Conservation (phyloP, 1,140 invertebrate species). For the Rhagoletis pomonella region DNA sequence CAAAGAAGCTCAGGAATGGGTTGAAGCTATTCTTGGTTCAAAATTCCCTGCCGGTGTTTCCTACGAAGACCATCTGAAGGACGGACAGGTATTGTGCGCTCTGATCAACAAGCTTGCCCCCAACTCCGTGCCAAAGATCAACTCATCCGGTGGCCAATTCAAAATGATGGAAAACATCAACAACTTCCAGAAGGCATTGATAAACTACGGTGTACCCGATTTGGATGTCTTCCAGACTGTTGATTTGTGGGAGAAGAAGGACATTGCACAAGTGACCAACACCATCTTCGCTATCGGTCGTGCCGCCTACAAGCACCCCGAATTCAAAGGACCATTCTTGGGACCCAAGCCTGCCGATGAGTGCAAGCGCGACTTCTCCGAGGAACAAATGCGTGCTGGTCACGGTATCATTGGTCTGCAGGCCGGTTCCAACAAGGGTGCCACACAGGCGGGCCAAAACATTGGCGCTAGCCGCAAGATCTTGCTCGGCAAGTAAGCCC, state of each 20-base stretch:
- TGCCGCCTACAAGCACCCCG: constrained; percentile 91
- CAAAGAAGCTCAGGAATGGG: constrained; percentile 92
- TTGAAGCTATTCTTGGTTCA: constrained; percentile 89
- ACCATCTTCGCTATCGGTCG: constrained; percentile 94
- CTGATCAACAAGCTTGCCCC: constrained; percentile 92
- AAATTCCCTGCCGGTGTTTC: constrained; percentile 85
- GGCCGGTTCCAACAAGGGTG: constrained; percentile 96
- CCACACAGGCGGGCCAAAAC: constrained; percentile 93
- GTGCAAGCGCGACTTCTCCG: constrained; percentile 92
- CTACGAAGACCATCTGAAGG: constrained; percentile 88
- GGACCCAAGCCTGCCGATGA: constrained; percentile 94
- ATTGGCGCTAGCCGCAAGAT: constrained; percentile 94
- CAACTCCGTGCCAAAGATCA: constrained; percentile 88
- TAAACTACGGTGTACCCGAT: constrained; percentile 91
- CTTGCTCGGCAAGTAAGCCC: constrained; percentile 87
- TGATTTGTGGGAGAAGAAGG: constrained; percentile 95
- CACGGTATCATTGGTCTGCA: constrained; percentile 94
- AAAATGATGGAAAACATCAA: constrained; percentile 98
- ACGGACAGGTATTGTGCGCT: constrained; percentile 92
- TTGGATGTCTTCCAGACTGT: constrained; percentile 97
- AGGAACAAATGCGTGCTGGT: constrained; percentile 92
- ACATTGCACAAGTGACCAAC: constrained; percentile 94
- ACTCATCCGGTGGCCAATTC: constrained; percentile 91
- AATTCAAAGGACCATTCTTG: constrained; percentile 91
- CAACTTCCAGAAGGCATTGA: constrained; percentile 93